Conservation (phyloP, 2,888 invertebrate genomes). For the Cryptus armator region DNA sequence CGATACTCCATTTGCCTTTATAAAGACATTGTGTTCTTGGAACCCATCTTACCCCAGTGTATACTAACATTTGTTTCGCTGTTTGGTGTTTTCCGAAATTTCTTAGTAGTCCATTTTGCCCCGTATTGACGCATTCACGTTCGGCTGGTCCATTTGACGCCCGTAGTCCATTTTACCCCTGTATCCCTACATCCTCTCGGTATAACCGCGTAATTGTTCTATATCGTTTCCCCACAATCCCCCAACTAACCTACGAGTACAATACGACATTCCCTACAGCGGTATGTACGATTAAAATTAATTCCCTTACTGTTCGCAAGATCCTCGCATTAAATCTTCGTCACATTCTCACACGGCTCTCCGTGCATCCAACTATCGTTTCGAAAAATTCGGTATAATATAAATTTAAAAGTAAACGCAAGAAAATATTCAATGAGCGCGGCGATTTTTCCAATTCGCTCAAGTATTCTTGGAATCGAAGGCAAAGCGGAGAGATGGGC, state of each 20-base stretch:
- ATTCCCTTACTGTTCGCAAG: slow-evolving; percentile 2
- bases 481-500: not conserved
- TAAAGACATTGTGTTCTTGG: too few relatives aligned
- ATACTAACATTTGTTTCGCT: not conserved
- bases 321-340: slow-evolving; percentile 36
- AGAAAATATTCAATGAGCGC: slow-evolving; percentile 19
- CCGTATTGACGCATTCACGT: too few relatives aligned
- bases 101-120: too few relatives aligned
- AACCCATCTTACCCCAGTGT: too few relatives aligned
- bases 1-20: not conserved
- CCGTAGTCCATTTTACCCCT: not conserved
- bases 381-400: slow-evolving; percentile 23
- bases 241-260: slow-evolving; percentile 19
- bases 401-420: slow-evolving; percentile 29
- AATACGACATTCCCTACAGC: slow-evolving; percentile 39
- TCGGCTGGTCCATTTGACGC: not conserved
- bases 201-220: slow-evolving; percentile 33
- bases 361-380: not conserved
- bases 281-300: slow-evolving; percentile 44
- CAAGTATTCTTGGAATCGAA: slow-evolving; percentile 32
- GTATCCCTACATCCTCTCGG: not conserved
- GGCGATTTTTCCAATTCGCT: slow-evolving; percentile 38
- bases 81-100: too few relatives aligned
- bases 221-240: slow-evolving; percentile 13
- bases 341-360: slow-evolving; percentile 1